Percentiles rank a stretch among this genome's conserved stretches.
These are phyloP conservation scores for Syritta pipiens DNA, from an alignment of 2,888 invertebrate species.

Conservation along the genomic window DNA sequence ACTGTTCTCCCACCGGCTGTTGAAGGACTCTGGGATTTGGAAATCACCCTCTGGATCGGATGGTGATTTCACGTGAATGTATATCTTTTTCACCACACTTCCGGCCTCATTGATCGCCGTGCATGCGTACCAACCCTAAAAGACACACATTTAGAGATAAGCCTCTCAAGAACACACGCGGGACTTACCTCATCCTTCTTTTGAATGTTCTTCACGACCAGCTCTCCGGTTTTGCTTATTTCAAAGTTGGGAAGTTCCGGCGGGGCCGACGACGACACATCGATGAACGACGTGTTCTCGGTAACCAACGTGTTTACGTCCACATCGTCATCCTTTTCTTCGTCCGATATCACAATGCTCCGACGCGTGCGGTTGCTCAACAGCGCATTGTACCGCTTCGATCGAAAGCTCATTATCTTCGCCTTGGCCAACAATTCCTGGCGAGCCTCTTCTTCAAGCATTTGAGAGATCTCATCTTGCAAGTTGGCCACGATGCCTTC, in stretches of 20 bases:
- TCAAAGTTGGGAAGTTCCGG: constrained; percentile 71
- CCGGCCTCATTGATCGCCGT: constrained; percentile 73
- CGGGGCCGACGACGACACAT: constrained; percentile 50
- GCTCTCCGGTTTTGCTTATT: constrained; percentile 71
- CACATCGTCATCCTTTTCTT: constrained; percentile 64
- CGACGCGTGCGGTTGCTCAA: constrained; percentile 53
- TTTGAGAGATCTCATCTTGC: constrained; percentile 64
- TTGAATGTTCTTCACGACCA: constrained; percentile 70
- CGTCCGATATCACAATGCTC: constrained; percentile 63
- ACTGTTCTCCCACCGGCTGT: constrained; percentile 70
- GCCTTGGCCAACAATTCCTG: constrained; percentile 71
- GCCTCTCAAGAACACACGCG: not conserved
- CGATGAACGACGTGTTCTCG: constrained; percentile 60
- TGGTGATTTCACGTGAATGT: constrained; percentile 69
- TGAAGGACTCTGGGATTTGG: constrained; percentile 70
- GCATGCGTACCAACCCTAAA: constrained; percentile 73
- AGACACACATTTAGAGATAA: not conserved
- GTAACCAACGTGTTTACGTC: constrained; percentile 55
- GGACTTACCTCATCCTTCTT: constrained; percentile 70
- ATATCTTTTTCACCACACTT: constrained; percentile 71
- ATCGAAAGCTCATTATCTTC: constrained; percentile 72
- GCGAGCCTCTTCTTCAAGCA: constrained; percentile 78
- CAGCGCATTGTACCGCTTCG: constrained; percentile 58
- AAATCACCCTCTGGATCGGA: constrained; percentile 64
- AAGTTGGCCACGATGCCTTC: constrained; percentile 59